phyloP scores from a whole-genome alignment of 2,113 vertebrate species.

The Colistium nudipinnis region DNA sequence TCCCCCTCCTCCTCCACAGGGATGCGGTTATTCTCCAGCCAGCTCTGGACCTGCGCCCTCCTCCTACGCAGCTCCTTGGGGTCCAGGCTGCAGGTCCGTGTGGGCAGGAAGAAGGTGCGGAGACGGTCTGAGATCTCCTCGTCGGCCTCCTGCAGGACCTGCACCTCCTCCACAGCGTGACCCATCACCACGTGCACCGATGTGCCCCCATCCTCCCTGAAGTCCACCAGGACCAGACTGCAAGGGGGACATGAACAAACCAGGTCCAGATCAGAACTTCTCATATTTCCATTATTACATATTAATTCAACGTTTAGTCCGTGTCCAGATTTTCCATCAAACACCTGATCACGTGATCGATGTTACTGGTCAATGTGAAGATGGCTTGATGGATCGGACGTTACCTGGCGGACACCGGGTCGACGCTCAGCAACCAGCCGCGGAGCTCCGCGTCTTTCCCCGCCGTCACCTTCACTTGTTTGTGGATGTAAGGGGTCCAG shows the following conservation, averaged over 20 bases:
- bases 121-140: constrained; percentile 71
- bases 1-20: constrained; percentile 80
- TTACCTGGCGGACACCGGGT: constrained; percentile 92
- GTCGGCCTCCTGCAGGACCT: constrained; percentile 79
- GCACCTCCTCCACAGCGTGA: constrained; percentile 85
- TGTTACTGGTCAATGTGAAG: background rate
- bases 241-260: background rate
- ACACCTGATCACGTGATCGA: background rate
- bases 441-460: constrained; percentile 81
- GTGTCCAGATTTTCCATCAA: too few relatives aligned
- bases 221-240: constrained; percentile 88
- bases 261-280: constrained; percentile 1
- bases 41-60: constrained; percentile 77
- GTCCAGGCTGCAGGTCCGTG: constrained; percentile 59
- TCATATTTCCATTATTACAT: too few relatives aligned
- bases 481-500: constrained; percentile 86
- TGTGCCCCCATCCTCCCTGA: constrained; percentile 70
- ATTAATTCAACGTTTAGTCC: too few relatives aligned
- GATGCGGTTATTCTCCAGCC: constrained; percentile 90
- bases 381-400: background rate
- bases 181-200: constrained; percentile 85
- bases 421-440: constrained; percentile 91
- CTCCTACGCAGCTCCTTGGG: constrained; percentile 78
- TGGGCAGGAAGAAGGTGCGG: constrained; percentile 67
- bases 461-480: constrained; percentile 85